Evolutionary conservation across 2,113 vertebrate species (phyloP).

Genomic region (Aleadryas rufinucha): DNA sequence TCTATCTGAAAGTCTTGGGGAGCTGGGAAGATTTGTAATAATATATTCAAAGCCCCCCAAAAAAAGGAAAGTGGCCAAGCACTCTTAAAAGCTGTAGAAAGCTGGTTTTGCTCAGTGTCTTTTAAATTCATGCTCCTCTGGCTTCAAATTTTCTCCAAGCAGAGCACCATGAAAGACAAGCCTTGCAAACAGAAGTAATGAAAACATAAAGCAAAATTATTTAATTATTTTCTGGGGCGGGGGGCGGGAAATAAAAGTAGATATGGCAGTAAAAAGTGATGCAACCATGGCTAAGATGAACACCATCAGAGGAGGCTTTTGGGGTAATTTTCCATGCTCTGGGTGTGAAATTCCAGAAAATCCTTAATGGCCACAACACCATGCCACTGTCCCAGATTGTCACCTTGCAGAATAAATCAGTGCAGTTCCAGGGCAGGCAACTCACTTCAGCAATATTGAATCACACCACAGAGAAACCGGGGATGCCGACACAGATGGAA

Average conservation of each 20-base stretch:
- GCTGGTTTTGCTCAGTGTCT: background rate
- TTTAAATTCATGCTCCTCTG: fast-evolving
- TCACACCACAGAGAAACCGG: background rate
- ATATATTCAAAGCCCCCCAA: background rate
- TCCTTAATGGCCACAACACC: background rate
- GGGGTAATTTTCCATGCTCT: background rate
- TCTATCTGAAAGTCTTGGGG: background rate
- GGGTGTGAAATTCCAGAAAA: background rate
- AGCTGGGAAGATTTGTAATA: background rate
- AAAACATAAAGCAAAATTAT: background rate
- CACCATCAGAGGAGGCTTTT: background rate
- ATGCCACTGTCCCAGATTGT: background rate
- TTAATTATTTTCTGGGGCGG: background rate
- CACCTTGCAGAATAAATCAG: background rate
- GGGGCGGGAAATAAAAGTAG: background rate
- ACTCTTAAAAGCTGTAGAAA: background rate
- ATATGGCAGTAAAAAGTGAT: background rate
- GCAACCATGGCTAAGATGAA: background rate
- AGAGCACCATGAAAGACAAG: background rate
- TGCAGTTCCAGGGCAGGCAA: background rate
- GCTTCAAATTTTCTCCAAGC: background rate
- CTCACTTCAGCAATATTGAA: background rate
- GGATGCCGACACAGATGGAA: background rate
- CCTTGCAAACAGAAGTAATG: background rate
- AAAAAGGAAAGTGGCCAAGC: background rate